Evolutionary conservation across 2,113 vertebrate species (phyloP), one percentile per base, ranked within the genome.

Genomic region (Malurus elegans): DNA sequence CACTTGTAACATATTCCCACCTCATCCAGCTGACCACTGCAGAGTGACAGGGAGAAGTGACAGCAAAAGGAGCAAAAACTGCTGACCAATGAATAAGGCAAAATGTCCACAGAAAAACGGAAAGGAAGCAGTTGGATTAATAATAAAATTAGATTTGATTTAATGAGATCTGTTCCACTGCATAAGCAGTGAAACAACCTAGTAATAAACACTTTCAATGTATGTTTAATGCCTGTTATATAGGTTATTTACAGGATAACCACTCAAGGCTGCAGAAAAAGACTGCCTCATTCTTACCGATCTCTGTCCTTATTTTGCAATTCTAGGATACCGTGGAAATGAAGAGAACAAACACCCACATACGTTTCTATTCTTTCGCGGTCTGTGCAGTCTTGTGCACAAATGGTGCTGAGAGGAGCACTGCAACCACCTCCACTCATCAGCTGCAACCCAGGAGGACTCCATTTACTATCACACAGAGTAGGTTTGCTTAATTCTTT

Each of bases 341-440:
- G 29, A 94, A 96, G 51, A 90, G 88, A 95, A 95, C 86, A 93
- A 90, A 90, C 88, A 90, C 92, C 92, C 87, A 96, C 91, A 75
- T 57, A 48, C 0, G 0, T 44, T 96, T 96, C 91, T 92, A 95
- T 93, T 94, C 86, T 95, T 93, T 86, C 73, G 0, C 70, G 78
- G 82, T 73, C 81, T 95, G 81, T 80, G 90, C 82, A 90, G 64
- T 80, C 45, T 96, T 92, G 79, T 71, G 65, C 31, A 56, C 45
- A 88, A 94, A 44, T 15, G 47, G 79, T 78, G 75, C 88, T 88
- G 79, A 60, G 57, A 56, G 40, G 45, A 92, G 76, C 57, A 34
- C 64, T 44, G 72, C 67, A 94, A 86, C 21, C 72, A 93, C 48
- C 69, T 92, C 67, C 71, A 42, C 34, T 40, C 17, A 80, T 66